Evolutionary conservation across 2,797 vertebrate species (phyloP).

Genomic region (Lacerta agilis): DNA sequence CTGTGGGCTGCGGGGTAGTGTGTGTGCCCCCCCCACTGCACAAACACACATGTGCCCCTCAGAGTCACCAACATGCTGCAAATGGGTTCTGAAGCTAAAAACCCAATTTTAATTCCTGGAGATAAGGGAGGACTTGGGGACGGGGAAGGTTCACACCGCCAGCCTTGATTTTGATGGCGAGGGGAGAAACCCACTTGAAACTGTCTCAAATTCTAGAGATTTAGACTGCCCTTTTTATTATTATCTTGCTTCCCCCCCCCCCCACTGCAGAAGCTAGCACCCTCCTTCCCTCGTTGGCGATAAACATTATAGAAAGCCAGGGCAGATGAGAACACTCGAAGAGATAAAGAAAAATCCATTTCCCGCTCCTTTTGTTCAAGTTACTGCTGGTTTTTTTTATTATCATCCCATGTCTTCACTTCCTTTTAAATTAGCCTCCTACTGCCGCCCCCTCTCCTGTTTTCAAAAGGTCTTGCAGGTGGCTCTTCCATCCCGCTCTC

Average conservation of each 20-base stretch:
- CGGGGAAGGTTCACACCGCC: no score
- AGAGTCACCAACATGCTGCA: not conserved
- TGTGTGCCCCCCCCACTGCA: no score
- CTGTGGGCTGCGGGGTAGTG: no score
- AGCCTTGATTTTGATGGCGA: not conserved
- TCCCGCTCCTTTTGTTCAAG: slow-evolving; percentile 2
- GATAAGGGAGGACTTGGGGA: not conserved
- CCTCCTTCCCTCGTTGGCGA: not conserved
- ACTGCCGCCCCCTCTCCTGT: not conserved
- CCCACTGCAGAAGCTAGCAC: not conserved
- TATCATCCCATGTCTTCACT: not conserved
- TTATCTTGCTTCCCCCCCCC: not conserved
- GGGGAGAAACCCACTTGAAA: not conserved
- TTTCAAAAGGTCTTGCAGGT: not conserved
- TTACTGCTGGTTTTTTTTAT: not conserved
- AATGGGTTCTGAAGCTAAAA: not conserved
- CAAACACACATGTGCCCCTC: no score
- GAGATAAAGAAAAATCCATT: slow-evolving; percentile 26
- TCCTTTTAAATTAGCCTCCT: not conserved
- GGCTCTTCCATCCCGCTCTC: not conserved
- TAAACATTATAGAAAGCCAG: not conserved
- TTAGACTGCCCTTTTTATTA: not conserved
- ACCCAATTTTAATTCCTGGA: not conserved
- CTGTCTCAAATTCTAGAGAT: not conserved
- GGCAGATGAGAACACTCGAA: not conserved